A percentile compares a stretch with the other conserved stretches of the same genome.
These are phyloP conservation scores for Gandaritis pyraliata DNA, from an alignment of 2,888 invertebrate genomes.

Conservation along the genomic window DNA sequence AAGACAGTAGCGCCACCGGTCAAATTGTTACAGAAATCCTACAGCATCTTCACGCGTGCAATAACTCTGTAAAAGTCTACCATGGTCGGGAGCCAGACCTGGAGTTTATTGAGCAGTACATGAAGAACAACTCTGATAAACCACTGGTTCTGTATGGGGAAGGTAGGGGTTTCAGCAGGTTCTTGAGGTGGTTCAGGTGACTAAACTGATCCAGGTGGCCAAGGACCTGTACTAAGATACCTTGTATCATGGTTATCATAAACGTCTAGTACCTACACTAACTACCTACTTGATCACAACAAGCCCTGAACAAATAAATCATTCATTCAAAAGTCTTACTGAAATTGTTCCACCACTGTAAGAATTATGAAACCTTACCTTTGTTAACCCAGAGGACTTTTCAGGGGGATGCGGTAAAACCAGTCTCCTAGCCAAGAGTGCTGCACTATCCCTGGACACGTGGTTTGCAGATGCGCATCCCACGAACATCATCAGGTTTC, in stretches of 20 bases:
- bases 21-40: conserved; percentile 97
- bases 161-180: conserved; percentile 62
- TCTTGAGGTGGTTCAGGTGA: too few species aligned
- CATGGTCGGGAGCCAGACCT: conserved; percentile 96
- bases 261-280: too few species aligned
- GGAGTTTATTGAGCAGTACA: conserved; percentile 91
- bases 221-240: too few species aligned
- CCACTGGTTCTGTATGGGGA: conserved; percentile 97
- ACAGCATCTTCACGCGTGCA: conserved; percentile 97
- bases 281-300: too few species aligned
- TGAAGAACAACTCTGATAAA: conserved; percentile 93
- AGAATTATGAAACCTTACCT: too few species aligned
- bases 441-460: conserved; percentile 89
- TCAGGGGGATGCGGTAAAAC: conserved; percentile 98
- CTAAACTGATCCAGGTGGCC: too few species aligned
- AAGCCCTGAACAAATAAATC: too few species aligned
- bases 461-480: conserved; percentile 92
- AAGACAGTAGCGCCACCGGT: conserved; percentile 96
- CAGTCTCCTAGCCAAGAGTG: conserved; percentile 96
- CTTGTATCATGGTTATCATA: too few species aligned
- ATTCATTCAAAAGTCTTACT: too few species aligned
- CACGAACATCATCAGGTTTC: conserved; percentile 94
- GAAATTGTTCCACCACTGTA: too few species aligned
- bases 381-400: conserved; percentile 6
- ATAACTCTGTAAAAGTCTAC: conserved; percentile 96